phyloP scores from a whole-genome alignment of 1,140 invertebrate species.

The Lepidostoma basale region DNA sequence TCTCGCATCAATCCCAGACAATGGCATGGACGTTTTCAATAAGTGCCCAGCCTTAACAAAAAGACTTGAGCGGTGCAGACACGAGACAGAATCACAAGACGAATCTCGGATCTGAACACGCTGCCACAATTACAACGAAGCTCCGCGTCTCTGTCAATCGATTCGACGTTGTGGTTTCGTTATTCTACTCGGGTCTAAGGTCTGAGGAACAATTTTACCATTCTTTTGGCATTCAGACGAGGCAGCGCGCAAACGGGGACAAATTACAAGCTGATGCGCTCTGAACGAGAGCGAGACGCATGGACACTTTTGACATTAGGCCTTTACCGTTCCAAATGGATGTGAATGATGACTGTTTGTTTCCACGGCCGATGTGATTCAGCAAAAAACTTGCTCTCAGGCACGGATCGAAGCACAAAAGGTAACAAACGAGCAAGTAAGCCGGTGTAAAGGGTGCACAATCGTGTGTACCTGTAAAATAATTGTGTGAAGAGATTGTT shows the following conservation, averaged over 20 bases:
- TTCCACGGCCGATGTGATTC: conserved; percentile 18
- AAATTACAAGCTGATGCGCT: background rate
- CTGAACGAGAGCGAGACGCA: background rate
- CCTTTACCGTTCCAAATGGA: too few species aligned
- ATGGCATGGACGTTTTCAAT: background rate
- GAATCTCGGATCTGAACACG: background rate
- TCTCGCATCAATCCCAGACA: background rate
- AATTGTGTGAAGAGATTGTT: background rate
- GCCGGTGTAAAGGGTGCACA: background rate
- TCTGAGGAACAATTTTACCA: background rate
- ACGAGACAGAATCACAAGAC: background rate
- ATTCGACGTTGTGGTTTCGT: background rate
- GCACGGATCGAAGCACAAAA: background rate
- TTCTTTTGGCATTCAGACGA: background rate
- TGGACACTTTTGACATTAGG: too few species aligned
- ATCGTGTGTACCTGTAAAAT: too few species aligned
- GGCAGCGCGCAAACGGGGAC: background rate
- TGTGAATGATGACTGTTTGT: conserved; percentile 15
- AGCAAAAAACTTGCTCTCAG: conserved; percentile 19
- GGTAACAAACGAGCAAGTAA: background rate
- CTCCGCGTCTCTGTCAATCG: background rate
- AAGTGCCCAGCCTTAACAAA: background rate
- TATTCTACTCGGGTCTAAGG: background rate
- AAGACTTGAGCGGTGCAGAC: background rate
- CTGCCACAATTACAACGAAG: background rate